A percentile compares a stretch with the other conserved stretches of the same genome.
Conservation (phyloP, 2,888 invertebrate genomes). For the Himalopsyche tibetana region DNA sequence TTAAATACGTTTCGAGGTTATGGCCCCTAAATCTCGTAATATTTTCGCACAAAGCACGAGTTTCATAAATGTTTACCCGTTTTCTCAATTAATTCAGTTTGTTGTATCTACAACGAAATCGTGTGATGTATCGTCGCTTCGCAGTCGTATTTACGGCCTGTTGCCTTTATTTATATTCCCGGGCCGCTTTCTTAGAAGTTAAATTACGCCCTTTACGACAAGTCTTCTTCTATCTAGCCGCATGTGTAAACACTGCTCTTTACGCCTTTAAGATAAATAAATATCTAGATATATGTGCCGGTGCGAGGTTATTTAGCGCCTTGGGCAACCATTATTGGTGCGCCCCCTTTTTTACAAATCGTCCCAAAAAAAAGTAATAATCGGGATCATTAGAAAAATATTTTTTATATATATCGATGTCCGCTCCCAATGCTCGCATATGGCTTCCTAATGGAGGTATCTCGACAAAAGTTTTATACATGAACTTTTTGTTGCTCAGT, state of each 20-base stretch:
- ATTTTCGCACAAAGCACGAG: not conserved
- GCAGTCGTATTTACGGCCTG: slow-evolving; percentile 41
- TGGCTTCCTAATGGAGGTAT: too few relatives aligned
- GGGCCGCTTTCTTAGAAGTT: slow-evolving; percentile 43
- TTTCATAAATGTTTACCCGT: slow-evolving; percentile 4
- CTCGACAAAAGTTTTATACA: too few relatives aligned
- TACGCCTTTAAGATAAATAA: slow-evolving; percentile 13
- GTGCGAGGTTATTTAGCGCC: too few relatives aligned
- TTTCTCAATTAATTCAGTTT: slow-evolving; percentile 29
- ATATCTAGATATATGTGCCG: not conserved
- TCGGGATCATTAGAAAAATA: too few relatives aligned
- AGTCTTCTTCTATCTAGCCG: slow-evolving; percentile 45
- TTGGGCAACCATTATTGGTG: too few relatives aligned
- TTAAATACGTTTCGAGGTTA: too few relatives aligned
- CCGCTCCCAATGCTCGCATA: too few relatives aligned
- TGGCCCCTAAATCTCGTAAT: not conserved
- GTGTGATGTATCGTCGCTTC: slow-evolving; percentile 29
- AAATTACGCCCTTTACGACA: slow-evolving; percentile 56
- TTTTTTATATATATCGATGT: too few relatives aligned
- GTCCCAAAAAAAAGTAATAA: too few relatives aligned
- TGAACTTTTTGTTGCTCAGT: too few relatives aligned
- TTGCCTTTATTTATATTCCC: slow-evolving; percentile 52
- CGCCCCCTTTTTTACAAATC: too few relatives aligned
- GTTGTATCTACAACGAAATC: slow-evolving; percentile 3
- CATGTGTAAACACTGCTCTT: slow-evolving; percentile 47